Evolutionary conservation across 2,113 vertebrate species (phyloP), one percentile per base, ranked within the genome.

Genomic region (Forbesichthys papilliferus): DNA sequence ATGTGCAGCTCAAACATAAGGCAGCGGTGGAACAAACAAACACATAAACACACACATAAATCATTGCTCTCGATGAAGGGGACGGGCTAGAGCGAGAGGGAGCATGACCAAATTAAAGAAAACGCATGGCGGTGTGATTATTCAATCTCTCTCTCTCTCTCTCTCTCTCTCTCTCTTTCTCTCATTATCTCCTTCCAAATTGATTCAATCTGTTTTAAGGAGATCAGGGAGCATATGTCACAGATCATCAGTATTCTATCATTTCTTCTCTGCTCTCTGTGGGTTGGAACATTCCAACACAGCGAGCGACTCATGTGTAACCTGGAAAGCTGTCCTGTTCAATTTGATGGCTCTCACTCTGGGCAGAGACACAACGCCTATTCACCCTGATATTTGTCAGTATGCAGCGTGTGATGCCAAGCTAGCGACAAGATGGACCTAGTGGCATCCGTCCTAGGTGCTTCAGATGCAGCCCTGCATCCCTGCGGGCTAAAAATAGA

Each of bases 401-500:
- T 16, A 56, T 56, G 27, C 57, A 59, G 5, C 33, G 57, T 34
- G 27, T 11, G 33, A 59, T 36, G 57, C 57, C 48, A 52, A 51
- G 48, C 14, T 34, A 72, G 67, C 16, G 34, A 79, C 1, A 62
- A 80, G 60, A 81, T 36, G 14, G 12, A 66, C 52, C 54, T 66
- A 64, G 51, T 47, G 18, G 47, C 56, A 16, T 60, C 27, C 20
- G 11, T 57, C 7, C 20, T 14, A 46, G 34, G 70, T 61, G 71
- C 71, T 82, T 80, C 65, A 75, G 71, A 76, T 75, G 63, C 79
- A 79, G 66, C 68, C 63, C 80, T 71, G 76, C 70, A 77, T 82
- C 80, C 47, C 65, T 1, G 54, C 13, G 10, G 48, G 70, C 83
- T 90, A 89, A 85, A 91, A 89, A 91, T 91, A 90, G 83, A 68